Percentiles rank a stretch among this genome's conserved stretches.
Evolutionary conservation across 2,113 vertebrate genomes (phyloP).

Genomic region (Sylvietta virens): DNA sequence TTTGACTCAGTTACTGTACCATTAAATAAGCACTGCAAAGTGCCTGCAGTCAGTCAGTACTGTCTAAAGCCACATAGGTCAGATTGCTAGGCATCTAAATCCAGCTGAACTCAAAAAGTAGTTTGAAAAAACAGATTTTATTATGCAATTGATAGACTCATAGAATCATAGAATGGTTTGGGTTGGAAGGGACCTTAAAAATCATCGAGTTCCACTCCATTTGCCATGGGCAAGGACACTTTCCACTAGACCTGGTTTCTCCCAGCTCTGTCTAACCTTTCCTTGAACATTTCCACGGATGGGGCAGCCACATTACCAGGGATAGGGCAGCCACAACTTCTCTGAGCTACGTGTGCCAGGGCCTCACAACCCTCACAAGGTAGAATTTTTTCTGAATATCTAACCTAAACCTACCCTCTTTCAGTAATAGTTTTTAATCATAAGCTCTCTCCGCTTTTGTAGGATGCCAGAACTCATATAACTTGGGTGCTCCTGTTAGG

Average conservation of each 20-base stretch:
- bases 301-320: background rate
- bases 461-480: background rate
- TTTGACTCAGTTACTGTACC: background rate
- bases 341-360: background rate
- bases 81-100: background rate
- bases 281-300: background rate
- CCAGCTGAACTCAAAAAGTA: background rate
- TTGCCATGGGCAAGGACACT: background rate
- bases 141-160: background rate
- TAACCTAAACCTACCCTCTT: background rate
- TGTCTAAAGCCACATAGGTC: background rate
- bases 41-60: background rate
- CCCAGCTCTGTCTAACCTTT: background rate
- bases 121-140: background rate
- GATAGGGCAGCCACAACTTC: background rate
- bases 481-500: background rate
- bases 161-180: background rate
- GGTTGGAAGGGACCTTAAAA: background rate
- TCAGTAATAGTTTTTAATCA: background rate
- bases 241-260: background rate
- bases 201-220: background rate
- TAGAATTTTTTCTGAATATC: background rate
- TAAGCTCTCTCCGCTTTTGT: background rate
- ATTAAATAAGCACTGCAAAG: background rate
- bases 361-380: background rate